Base-by-base conservation (phyloP, 2,797 vertebrate genomes). In the Lophotriccus pileatus region DNA sequence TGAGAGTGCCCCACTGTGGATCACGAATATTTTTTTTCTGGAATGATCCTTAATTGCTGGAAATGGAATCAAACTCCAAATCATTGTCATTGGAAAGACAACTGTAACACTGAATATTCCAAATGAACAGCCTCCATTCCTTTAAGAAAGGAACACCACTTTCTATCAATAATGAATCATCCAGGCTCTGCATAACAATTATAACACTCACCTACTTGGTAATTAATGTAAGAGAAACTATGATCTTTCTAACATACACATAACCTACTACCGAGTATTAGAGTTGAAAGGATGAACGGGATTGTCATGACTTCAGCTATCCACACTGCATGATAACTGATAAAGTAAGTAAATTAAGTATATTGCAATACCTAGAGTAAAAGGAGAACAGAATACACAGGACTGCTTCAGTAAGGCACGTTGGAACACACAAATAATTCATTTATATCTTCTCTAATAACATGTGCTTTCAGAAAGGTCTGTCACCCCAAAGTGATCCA, bases 131-230 rank as follows among this genome's bases (percentile, higher is more conserved):
- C 72, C 73, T 66, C 73, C 79, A 60, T 84, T 94, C 72, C 58
- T 77, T 85, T 60, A 85, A 89, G 63, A 77, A 86, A 81, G 22
- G 28, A 95, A 75, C 30, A 77, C 3, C 12, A 50, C 19, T 77
- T 77, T 59, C 69, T 79, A 73, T 88, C 63, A 91, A 62, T 73
- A 90, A 88, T 95, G 91, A 96, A 86, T 90, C 87, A 95, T 43
- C 85, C 78, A 53, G 60, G 67, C 47, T 90, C 47, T 87, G 74
- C 78, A 15, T 86, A 95, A 81, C 74, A 91, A 85, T 84, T 93
- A 36, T 44, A 91, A 86, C 27, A 87, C 62, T 94, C 66, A 59
- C 1, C 6, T 70, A 76, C 62, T 66, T 74, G 20, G 30, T 64
- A 92, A 87, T 86, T 82, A 67, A 79, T 56, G n/a, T 62, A 74